phyloP scores from a whole-genome alignment of 1,140 invertebrate genomes.

The Leptinotarsa lineolata region DNA sequence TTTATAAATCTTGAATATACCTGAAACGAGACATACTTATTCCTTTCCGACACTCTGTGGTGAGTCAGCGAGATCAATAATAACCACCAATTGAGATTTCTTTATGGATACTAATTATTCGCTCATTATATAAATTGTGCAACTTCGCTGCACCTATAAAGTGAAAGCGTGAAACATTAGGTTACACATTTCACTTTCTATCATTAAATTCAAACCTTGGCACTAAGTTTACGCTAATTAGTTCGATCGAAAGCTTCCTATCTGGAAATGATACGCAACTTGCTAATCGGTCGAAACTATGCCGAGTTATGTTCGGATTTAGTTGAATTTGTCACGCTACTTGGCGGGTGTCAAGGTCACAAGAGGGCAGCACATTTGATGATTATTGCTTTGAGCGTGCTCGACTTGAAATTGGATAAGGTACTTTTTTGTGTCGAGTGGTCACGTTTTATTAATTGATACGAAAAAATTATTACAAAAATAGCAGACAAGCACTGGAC shows the following conservation, averaged over 20 bases:
- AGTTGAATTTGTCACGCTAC: not conserved
- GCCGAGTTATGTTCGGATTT: no score
- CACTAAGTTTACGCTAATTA: not conserved
- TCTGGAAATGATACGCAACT: no score
- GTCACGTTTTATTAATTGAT: not conserved
- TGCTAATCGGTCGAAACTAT: no score
- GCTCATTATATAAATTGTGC: not conserved
- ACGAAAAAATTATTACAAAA: no score
- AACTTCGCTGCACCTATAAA: slow-evolving; percentile 2
- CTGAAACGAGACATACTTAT: not conserved
- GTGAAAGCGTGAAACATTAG: not conserved
- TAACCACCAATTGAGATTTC: not conserved
- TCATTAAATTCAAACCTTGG: not conserved
- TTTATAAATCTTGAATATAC: no score
- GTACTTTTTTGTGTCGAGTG: not conserved
- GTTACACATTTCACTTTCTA: not conserved
- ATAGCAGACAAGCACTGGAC: no score
- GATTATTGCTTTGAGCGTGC: not conserved
- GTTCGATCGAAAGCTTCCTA: not conserved
- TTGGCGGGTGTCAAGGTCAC: not conserved
- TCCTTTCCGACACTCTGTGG: not conserved
- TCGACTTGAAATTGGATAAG: not conserved
- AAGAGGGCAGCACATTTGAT: not conserved
- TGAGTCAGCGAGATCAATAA: not conserved
- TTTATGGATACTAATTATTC: not conserved